Evolutionary conservation across 2,888 invertebrate genomes (phyloP).

Genomic region (Ormia ochracea): DNA sequence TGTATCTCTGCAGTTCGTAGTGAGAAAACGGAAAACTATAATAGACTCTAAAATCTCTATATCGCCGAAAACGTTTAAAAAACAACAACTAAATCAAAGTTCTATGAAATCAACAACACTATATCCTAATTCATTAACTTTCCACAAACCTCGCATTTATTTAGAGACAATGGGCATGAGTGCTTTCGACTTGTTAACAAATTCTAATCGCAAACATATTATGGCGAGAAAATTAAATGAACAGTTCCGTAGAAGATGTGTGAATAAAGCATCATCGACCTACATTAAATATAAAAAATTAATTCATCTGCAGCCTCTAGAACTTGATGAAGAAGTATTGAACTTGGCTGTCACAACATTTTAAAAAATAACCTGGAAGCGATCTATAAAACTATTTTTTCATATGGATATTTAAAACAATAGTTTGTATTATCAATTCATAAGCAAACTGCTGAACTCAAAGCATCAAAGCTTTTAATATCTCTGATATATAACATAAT

Average conservation of each 20-base stretch:
- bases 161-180: conserved; percentile 55
- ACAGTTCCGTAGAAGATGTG: conserved; percentile 65
- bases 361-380: not conserved
- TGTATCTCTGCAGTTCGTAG: conserved; percentile 64
- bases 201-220: conserved; percentile 56
- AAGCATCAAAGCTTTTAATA: no score
- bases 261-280: conserved; percentile 64
- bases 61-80: conserved; percentile 57
- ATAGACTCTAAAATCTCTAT: conserved; percentile 67
- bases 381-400: not conserved
- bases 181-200: conserved; percentile 72
- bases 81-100: conserved; percentile 51
- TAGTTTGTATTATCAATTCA: no score
- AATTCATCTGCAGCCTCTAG: conserved; percentile 56
- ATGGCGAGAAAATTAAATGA: conserved; percentile 60
- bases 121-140: not conserved
- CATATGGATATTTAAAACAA: no score
- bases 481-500: no score
- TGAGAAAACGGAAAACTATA: conserved; percentile 68
- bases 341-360: conserved; percentile 16
- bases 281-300: conserved; percentile 63
- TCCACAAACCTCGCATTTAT: not conserved
- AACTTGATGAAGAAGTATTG: conserved; percentile 38
- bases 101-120: not conserved
- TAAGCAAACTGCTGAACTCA: no score